Evolutionary conservation across 2,113 vertebrate species (phyloP), one percentile per base, ranked within the genome.

Genomic region (Phyllopteryx taeniolatus): DNA sequence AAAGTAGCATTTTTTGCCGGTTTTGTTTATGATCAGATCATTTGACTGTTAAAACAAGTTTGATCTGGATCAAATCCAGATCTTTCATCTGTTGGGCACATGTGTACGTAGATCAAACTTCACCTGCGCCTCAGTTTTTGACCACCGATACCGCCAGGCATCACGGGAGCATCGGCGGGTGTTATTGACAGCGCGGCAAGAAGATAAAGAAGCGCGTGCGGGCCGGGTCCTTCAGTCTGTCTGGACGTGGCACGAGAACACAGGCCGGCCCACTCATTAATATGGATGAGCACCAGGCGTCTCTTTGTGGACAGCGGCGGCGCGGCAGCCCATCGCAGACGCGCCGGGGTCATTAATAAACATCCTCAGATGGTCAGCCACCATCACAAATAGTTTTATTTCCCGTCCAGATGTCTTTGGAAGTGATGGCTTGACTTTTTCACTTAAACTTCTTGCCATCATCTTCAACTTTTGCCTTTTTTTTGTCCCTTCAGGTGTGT

Each of bases 341-440:
- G 79, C 68, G 82, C 83, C 83, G 83, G 71, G 77, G 81, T 90
- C 89, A 91, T 92, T 88, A 91, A 93, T 93, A 93, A 91, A 92
- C 92, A 93, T 93, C 79, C 83, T 92, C 91, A 92, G 89, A 91
- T 91, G 91, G 83, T 84, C 77, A 60, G 27, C 57, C 4, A 31
- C 57, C 4, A 20, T 3, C 12, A 44, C 42, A 44, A 39, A 43
- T 11, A 43, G n/a, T 43, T 63, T 15, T 4, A 62, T 22, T 65
- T 44, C 22, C 10, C 13, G 27, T 57, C 17, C 57, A 47, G 44
- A 53, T 53, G 49, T 53, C 59, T 17, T 17, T 27, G 22, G 22
- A 51, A 51, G 17, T 19, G 20, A 56, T n/a, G 20, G 5, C 22
- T 7, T 39, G 7, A 2, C 14, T 3, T 39, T 61, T 61, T 17